These are phyloP conservation scores for Aporophyla lueneburgensis DNA, from an alignment of 2,888 invertebrate genomes.

Conservation along the genomic window DNA sequence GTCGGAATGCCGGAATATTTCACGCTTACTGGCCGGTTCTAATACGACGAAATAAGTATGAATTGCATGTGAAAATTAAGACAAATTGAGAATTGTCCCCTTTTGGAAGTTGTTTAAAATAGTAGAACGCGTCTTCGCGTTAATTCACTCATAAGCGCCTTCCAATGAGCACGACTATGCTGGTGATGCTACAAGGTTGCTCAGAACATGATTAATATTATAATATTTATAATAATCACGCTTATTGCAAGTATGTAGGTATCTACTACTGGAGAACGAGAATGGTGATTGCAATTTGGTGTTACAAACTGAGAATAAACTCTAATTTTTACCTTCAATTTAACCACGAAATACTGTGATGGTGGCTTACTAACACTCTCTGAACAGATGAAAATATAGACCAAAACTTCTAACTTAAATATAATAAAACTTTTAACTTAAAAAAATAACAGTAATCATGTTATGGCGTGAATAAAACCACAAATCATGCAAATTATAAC, in stretches of 20 bases:
- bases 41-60: slow-evolving; percentile 17
- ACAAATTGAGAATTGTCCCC: neutral
- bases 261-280: neutral
- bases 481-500: slow-evolving; percentile 34
- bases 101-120: neutral
- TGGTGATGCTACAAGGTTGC: neutral
- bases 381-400: neutral
- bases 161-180: neutral
- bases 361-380: neutral
- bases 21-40: slow-evolving; percentile 47
- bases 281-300: neutral
- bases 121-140: neutral
- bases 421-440: slow-evolving; percentile 2
- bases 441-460: slow-evolving; percentile 10
- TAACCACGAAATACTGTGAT: neutral
- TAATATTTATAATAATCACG: neutral
- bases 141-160: too few relatives aligned
- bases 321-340: neutral
- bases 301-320: neutral
- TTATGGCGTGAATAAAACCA: neutral
- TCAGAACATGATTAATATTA: neutral
- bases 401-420: neutral
- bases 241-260: neutral
- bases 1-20: slow-evolving; percentile 46
- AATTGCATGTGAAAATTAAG: neutral